Evolutionary conservation across 2,113 vertebrate species (phyloP), one percentile per base, ranked within the genome.

Genomic region (Lanius collurio): DNA sequence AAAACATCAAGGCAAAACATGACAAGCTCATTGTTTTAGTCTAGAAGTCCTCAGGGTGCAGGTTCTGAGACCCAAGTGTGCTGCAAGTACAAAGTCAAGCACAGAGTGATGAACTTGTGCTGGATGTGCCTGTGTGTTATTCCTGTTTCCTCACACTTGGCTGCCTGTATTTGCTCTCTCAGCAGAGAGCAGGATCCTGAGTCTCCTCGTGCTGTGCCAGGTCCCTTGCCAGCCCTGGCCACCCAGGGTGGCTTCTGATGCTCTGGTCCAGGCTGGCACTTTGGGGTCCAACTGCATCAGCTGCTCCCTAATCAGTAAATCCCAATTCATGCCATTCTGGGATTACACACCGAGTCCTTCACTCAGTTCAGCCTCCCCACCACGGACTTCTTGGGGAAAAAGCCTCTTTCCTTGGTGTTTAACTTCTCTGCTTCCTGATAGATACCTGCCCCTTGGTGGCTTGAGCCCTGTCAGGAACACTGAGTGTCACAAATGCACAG

Each of bases 201-300:
- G 33, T 52, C 52, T 41, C 19, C 49, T 46, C 3, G 4, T 57
- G 83, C 31, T 50, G 37, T 31, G 70, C 35, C 0, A 1, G 42
- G 3, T 49, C 35, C 39, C 39, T 39, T 2, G 3, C 15, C 31
- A 70, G 52, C 56, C 62, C 23, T 1, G 1, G 5, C 15, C 2
- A 1, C 3, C 2, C 18, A 14, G 1, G 0, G 20, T 76, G 57
- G 13, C 31, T 68, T 0, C 6, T 4, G 8, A 15, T 28, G 63
- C 49, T 17, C 49, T 65, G 13, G 5, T 37, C 50, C 47, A 21
- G 52, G 30, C 7, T 20, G 44, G 10, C 4, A 6, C 33, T 52
- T 20, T 55, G 59, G 7, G 24, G 8, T 59, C 0, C 1, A 22
- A 42, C 39, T 28, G 35, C 46, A 59, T 70, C 73, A 71, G 9